A percentile compares a stretch with the other conserved stretches of the same genome.
phyloP scores from a whole-genome alignment of 2,113 vertebrate species.

The Protobothrops flavoviridis region DNA sequence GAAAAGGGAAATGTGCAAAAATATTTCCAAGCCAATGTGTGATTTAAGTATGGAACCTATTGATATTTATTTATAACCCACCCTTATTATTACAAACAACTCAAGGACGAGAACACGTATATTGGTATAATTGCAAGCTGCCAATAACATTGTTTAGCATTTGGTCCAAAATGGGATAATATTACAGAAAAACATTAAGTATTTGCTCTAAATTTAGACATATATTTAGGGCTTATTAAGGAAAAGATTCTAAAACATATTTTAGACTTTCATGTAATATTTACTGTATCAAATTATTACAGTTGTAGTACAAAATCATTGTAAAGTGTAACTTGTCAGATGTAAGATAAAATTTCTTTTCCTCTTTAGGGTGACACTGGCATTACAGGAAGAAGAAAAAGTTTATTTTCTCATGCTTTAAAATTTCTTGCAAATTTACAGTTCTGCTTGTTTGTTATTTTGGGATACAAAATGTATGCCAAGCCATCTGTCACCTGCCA shows the following conservation, averaged over 20 bases:
- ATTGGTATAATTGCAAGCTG: background rate
- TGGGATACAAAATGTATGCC: background rate
- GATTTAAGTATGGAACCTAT: background rate
- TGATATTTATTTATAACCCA: background rate
- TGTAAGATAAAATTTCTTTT: background rate
- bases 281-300: background rate
- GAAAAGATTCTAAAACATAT: background rate
- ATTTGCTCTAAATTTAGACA: background rate
- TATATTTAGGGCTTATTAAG: background rate
- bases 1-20: background rate
- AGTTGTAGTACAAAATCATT: background rate
- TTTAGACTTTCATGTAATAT: background rate
- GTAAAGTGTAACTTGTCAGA: background rate
- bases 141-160: background rate
- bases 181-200: background rate
- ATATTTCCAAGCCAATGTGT: background rate
- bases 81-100: background rate
- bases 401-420: background rate
- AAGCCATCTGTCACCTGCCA: background rate
- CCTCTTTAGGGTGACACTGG: background rate
- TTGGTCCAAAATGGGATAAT: background rate
- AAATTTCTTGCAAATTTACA: background rate
- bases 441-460: background rate
- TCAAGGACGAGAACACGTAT: background rate
- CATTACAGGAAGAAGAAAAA: background rate